These are phyloP conservation scores for Pterostichus madidus DNA, from an alignment of 2,888 invertebrate species.

Conservation along the genomic window DNA sequence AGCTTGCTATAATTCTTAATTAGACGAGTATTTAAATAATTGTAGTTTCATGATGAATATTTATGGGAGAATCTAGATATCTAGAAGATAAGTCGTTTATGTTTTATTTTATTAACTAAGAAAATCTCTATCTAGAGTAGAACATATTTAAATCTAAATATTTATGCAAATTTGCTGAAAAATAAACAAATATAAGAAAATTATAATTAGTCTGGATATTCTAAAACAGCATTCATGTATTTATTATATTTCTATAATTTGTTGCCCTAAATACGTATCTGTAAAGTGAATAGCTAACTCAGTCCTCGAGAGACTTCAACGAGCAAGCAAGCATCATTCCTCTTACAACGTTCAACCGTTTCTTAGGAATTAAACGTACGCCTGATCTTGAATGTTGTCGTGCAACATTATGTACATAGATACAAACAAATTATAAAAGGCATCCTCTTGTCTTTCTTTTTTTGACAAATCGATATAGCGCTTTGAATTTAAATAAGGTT, in stretches of 20 bases:
- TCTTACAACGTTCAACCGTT: slow-evolving; percentile 20
- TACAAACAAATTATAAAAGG: slow-evolving; percentile 38
- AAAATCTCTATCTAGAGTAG: not conserved
- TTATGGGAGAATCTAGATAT: not conserved
- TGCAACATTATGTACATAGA: slow-evolving; percentile 39
- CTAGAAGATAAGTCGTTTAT: too few species aligned
- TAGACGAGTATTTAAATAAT: slow-evolving; percentile 17
- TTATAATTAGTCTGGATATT: too few species aligned
- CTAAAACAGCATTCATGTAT: too few species aligned
- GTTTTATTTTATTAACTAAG: too few species aligned
- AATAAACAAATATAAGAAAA: too few species aligned
- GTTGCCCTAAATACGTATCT: not conserved
- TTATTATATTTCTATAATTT: not conserved
- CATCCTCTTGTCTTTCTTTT: not conserved
- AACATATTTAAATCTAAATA: not conserved
- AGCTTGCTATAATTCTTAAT: slow-evolving; percentile 1
- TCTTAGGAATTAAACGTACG: slow-evolving; percentile 39
- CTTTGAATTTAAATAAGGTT: not conserved
- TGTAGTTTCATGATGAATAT: slow-evolving; percentile 7
- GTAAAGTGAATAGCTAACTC: not conserved
- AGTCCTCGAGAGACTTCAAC: slow-evolving; percentile 20
- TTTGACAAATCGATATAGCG: not conserved
- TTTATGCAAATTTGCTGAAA: too few species aligned
- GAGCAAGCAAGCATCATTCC: slow-evolving; percentile 39
- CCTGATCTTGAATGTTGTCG: slow-evolving; percentile 28